phyloP scores from a whole-genome alignment of 2,888 invertebrate species.

The Chaitophorus viminalis region DNA sequence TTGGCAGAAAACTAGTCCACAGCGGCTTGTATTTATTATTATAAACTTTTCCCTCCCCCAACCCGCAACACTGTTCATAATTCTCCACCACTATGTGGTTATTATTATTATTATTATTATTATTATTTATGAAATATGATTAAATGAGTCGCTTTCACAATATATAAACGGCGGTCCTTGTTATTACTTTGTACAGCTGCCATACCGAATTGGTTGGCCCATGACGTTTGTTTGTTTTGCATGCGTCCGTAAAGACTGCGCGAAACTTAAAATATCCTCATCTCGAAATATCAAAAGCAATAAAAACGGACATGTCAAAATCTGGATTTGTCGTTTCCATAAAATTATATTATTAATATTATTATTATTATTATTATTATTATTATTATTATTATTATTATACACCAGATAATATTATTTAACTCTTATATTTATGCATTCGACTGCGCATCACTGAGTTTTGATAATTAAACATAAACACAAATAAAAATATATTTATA shows the following conservation, averaged over 20 bases:
- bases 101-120: constrained; percentile 51
- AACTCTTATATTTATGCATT: too few relatives aligned
- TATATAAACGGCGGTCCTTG: constrained; percentile 55
- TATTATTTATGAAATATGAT: constrained; percentile 58
- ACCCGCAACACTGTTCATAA: background rate
- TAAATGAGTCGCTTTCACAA: constrained; percentile 57
- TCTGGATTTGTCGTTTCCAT: background rate
- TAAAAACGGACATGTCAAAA: background rate
- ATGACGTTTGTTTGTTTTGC: constrained; percentile 52
- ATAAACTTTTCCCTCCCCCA: constrained; percentile 29
- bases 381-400: background rate
- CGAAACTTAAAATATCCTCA: constrained; percentile 46
- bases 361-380: background rate
- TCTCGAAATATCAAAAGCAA: constrained; percentile 23
- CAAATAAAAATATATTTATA: too few relatives aligned
- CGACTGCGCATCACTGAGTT: too few relatives aligned
- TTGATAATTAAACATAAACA: too few relatives aligned
- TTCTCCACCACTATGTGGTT: background rate
- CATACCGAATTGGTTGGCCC: constrained; percentile 53
- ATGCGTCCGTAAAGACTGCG: constrained; percentile 4
- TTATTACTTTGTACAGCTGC: constrained; percentile 59
- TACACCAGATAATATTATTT: background rate
- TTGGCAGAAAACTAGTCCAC: constrained; percentile 39
- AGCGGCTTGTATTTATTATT: constrained; percentile 43
- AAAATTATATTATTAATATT: background rate